phyloP scores from a whole-genome alignment of 2,797 vertebrate species.

The Anguilla obscura region DNA sequence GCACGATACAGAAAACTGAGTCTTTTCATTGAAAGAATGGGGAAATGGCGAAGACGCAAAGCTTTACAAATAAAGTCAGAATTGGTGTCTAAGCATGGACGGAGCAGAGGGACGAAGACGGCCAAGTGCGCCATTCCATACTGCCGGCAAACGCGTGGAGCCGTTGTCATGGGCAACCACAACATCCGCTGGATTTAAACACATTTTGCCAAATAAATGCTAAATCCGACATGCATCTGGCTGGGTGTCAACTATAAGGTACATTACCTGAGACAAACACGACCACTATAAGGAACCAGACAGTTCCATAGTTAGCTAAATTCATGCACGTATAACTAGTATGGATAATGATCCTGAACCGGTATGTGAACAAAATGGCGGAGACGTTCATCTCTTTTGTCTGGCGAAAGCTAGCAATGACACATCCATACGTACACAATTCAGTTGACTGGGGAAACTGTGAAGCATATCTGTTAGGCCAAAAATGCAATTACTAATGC shows the following conservation, averaged over 20 bases:
- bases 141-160: neutral
- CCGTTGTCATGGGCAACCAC: slow-evolving; percentile 28
- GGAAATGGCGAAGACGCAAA: too few species aligned
- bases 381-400: neutral
- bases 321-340: neutral
- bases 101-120: neutral
- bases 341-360: neutral
- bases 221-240: neutral
- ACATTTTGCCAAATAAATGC: neutral
- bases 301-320: neutral
- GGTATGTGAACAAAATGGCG: neutral
- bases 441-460: neutral
- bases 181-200: slow-evolving; percentile 11
- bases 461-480: neutral
- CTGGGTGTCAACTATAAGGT: too few species aligned
- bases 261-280: neutral
- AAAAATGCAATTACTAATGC: neutral
- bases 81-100: neutral
- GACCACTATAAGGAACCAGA: neutral
- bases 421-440: neutral
- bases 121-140: neutral
- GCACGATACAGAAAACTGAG: neutral
- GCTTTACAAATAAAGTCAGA: neutral
- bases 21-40: neutral
- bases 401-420: neutral